These are phyloP conservation scores for Bovichtus variegatus DNA, from an alignment of 2,797 vertebrate genomes.

Conservation along the genomic window DNA sequence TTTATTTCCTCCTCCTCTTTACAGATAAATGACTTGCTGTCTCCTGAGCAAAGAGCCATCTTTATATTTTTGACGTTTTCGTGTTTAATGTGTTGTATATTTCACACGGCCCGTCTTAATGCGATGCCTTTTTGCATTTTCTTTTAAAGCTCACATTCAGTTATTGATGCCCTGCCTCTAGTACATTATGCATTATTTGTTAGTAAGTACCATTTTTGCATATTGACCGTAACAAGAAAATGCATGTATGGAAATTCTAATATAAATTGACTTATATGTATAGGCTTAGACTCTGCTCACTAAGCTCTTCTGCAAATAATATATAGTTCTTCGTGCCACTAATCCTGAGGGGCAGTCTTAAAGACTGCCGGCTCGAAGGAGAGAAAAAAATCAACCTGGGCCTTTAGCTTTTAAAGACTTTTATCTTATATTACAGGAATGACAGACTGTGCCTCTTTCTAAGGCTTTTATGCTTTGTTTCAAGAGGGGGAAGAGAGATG, in stretches of 20 bases:
- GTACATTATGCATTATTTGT: conserved; percentile 99
- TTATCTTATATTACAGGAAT: conserved; percentile 86
- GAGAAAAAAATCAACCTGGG: conserved; percentile 56
- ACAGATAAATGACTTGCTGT: conserved; percentile 87
- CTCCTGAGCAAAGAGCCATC: conserved; percentile 82
- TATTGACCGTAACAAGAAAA: conserved; percentile 99
- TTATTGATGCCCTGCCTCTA: conserved; percentile 93
- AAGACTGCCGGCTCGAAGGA: conserved; percentile 74
- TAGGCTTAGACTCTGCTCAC: conserved; percentile 92
- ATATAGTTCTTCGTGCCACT: conserved; percentile 95
- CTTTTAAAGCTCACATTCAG: conserved; percentile 95
- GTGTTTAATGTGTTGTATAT: conserved; percentile 88
- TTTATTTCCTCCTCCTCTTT: conserved; percentile 85
- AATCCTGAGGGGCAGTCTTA: conserved; percentile 90
- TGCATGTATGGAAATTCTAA: conserved; percentile 99
- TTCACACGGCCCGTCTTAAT: conserved; percentile 84
- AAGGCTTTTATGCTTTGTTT: conserved; percentile 85
- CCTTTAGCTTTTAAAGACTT: conserved; percentile 87
- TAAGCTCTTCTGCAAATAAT: conserved; percentile 97
- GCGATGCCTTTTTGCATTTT: conserved; percentile 90
- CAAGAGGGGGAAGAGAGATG: conserved; percentile 71
- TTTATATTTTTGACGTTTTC: conserved; percentile 90
- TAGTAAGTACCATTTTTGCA: conserved; percentile 99
- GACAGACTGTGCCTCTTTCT: conserved; percentile 86
- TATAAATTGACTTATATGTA: conserved; percentile 99